phyloP scores from a whole-genome alignment of 2,113 vertebrate species.

The Phodopus roborovskii region DNA sequence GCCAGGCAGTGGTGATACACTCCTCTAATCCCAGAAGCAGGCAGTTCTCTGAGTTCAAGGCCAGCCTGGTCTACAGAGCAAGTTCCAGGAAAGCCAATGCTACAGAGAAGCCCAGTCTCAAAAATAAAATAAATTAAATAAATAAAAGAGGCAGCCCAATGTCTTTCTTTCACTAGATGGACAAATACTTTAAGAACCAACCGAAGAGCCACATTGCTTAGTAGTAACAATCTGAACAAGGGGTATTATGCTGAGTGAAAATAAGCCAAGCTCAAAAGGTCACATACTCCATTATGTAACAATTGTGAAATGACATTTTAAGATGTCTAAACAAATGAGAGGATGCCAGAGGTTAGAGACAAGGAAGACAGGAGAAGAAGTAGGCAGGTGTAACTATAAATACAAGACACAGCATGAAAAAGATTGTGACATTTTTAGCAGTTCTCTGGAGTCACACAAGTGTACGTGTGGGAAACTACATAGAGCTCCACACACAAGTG shows the following conservation, averaged over 20 bases:
- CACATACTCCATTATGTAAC: neutral
- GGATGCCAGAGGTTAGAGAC: neutral
- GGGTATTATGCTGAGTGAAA: neutral
- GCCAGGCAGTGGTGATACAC: neutral
- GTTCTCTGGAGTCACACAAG: neutral
- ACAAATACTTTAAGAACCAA: neutral
- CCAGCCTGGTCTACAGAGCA: neutral
- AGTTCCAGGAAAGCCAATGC: neutral
- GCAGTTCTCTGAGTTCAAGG: neutral
- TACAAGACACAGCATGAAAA: neutral
- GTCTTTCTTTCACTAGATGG: neutral
- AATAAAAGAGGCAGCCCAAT: neutral
- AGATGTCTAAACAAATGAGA: neutral
- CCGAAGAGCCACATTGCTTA: neutral
- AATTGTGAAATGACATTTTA: conserved; percentile 10
- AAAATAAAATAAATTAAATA: neutral
- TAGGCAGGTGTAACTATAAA: neutral
- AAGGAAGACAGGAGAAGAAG: neutral
- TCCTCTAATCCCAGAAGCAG: neutral
- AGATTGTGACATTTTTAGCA: neutral
- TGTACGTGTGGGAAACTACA: neutral
- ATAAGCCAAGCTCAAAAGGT: neutral
- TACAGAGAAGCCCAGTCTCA: neutral
- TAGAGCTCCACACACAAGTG: neutral
- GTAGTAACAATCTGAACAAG: neutral